phyloP scores from a whole-genome alignment of 1,140 invertebrate species.

The Rhyacophila brunnea region DNA sequence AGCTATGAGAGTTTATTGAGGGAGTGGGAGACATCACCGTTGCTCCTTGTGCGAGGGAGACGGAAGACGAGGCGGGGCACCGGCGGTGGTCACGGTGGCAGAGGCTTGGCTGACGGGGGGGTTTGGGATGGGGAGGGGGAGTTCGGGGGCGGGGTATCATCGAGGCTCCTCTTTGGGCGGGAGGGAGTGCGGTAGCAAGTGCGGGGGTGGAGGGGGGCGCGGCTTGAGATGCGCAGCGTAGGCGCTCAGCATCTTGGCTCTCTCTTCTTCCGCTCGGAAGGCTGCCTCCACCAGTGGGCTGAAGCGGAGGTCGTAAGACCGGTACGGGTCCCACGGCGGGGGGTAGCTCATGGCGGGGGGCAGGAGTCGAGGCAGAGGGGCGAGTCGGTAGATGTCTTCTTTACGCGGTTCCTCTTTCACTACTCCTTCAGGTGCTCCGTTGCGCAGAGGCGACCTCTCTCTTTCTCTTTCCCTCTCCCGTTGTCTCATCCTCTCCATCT shows the following conservation, averaged over 20 bases:
- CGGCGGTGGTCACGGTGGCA: neutral
- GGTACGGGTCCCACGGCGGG: constrained; percentile 64
- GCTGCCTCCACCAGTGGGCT: constrained; percentile 73
- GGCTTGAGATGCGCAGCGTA: constrained; percentile 60
- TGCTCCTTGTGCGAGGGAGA: no score
- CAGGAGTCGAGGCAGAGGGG: constrained; percentile 59
- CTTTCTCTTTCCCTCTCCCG: constrained; percentile 54
- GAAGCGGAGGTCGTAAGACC: constrained; percentile 65
- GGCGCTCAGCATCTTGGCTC: constrained; percentile 69
- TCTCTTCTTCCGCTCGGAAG: constrained; percentile 70
- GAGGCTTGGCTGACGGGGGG: constrained; percentile 9
- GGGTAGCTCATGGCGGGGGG: constrained; percentile 59
- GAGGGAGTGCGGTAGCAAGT: constrained; percentile 45
- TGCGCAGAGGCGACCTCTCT: constrained; percentile 70
- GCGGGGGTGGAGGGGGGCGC: constrained; percentile 41
- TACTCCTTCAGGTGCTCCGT: constrained; percentile 54
- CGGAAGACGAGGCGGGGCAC: neutral
- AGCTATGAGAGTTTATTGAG: no score
- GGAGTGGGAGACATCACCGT: no score
- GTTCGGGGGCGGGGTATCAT: constrained; percentile 47
- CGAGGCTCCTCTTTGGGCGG: constrained; percentile 53
- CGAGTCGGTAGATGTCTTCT: constrained; percentile 53
- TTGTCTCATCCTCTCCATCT: constrained; percentile 49
- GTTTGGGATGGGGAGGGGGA: constrained; percentile 32
- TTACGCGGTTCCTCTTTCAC: constrained; percentile 49